phyloP scores from a whole-genome alignment of 2,113 vertebrate genomes.

The Sterrhoptilus dennistouni region DNA sequence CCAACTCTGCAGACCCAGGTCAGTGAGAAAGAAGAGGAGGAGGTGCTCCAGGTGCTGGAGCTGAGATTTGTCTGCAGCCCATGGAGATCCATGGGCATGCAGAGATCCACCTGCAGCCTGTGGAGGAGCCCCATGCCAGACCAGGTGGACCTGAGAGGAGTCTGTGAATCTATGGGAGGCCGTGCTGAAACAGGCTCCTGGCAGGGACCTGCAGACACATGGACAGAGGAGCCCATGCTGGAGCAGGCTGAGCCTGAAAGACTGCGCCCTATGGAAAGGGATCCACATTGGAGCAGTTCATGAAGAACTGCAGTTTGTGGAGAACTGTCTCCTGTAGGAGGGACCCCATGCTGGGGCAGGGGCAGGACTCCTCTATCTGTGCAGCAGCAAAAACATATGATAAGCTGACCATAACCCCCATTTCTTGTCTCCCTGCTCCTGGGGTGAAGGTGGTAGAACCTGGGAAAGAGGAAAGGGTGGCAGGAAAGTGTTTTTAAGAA shows the following conservation, averaged over 20 bases:
- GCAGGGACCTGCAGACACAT: not conserved
- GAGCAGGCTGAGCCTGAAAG: not conserved
- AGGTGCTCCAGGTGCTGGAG: rapidly evolving
- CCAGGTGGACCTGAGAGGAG: not conserved
- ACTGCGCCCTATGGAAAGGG: too few species aligned
- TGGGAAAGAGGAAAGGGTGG: not conserved
- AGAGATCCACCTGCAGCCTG: not conserved
- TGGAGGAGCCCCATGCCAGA: not conserved
- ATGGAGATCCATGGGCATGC: not conserved
- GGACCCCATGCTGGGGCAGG: not conserved
- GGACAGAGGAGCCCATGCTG: not conserved
- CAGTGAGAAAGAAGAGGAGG: not conserved
- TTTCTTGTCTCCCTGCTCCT: not conserved
- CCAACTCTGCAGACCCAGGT: not conserved
- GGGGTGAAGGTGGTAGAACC: not conserved
- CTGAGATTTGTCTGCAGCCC: not conserved
- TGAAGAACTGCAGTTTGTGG: not conserved
- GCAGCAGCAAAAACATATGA: not conserved
- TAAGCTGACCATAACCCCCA: not conserved
- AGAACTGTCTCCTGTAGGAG: not conserved
- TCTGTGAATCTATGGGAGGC: not conserved
- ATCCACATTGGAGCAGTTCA: not conserved
- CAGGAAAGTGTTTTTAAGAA: not conserved
- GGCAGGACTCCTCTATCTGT: not conserved
- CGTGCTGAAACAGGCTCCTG: not conserved